Conservation (phyloP, 2,797 vertebrate species). For the Otolemur crassicaudatus region DNA sequence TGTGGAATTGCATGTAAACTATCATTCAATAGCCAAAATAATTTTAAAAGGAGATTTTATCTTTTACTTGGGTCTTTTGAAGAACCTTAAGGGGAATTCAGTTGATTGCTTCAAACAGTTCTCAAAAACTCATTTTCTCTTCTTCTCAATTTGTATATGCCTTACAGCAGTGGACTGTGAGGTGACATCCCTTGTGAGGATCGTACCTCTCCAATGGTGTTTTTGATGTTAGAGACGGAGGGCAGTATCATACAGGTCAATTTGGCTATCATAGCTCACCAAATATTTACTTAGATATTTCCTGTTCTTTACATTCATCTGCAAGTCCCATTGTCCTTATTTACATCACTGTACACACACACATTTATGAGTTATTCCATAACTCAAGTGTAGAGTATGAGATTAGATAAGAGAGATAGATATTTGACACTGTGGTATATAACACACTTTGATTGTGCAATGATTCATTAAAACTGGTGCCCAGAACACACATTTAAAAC, state of each 20-base stretch:
- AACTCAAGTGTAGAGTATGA: neutral
- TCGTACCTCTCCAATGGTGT: neutral
- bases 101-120: neutral
- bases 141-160: neutral
- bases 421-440: neutral
- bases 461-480: neutral
- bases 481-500: neutral
- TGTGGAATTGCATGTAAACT: neutral
- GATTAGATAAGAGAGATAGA: neutral
- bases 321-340: neutral
- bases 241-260: neutral
- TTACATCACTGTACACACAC: neutral
- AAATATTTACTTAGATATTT: neutral
- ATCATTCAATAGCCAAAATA: neutral
- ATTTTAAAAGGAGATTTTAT: neutral
- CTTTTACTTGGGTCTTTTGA: neutral
- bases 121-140: neutral
- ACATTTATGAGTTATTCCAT: neutral
- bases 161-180: neutral
- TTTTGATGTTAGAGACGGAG: neutral
- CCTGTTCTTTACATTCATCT: neutral
- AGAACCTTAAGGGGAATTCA: neutral
- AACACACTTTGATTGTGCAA: neutral
- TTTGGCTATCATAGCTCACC: neutral
- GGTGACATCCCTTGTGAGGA: neutral